Conservation (phyloP, 2,888 invertebrate genomes). For the Ditula angustiorana region DNA sequence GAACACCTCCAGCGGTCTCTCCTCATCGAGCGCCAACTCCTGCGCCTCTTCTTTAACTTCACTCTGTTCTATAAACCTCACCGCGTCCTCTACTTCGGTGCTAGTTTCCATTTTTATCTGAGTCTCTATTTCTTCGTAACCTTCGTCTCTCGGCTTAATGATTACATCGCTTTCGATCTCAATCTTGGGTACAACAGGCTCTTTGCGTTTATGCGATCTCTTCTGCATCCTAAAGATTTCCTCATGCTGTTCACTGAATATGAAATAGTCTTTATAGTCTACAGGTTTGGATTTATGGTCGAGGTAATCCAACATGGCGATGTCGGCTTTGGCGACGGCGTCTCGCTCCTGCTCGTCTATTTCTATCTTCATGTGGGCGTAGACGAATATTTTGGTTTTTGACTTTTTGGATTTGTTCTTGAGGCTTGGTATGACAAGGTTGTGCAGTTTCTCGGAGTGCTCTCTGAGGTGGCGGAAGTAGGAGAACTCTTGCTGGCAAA, state of each 20-base stretch:
- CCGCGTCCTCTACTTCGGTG: neutral
- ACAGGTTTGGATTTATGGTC: slow-evolving; percentile 31
- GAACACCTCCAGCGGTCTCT: slow-evolving; percentile 17
- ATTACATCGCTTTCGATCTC: slow-evolving; percentile 3
- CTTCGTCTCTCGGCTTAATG: neutral
- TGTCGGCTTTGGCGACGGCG: neutral
- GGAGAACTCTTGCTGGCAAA: slow-evolving; percentile 29
- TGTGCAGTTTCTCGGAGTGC: slow-evolving; percentile 10
- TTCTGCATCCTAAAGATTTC: neutral
- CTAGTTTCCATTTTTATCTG: neutral
- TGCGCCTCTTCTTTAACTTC: neutral
- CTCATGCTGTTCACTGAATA: slow-evolving; percentile 6
- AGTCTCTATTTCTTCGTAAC: neutral
- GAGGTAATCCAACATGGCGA: slow-evolving; percentile 19
- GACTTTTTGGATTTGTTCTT: neutral
- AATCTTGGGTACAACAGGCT: neutral
- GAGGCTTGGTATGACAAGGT: slow-evolving; percentile 4
- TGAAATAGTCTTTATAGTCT: slow-evolving; percentile 16
- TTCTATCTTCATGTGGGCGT: slow-evolving; percentile 28
- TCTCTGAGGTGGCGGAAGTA: slow-evolving; percentile 20
- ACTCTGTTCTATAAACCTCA: neutral
- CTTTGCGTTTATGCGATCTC: neutral
- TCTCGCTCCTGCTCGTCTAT: neutral
- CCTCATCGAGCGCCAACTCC: neutral
- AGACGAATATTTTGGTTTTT: slow-evolving; percentile 8